These are phyloP conservation scores for Scleropages formosus DNA, from an alignment of 2,797 vertebrate species.

Conservation along the genomic window DNA sequence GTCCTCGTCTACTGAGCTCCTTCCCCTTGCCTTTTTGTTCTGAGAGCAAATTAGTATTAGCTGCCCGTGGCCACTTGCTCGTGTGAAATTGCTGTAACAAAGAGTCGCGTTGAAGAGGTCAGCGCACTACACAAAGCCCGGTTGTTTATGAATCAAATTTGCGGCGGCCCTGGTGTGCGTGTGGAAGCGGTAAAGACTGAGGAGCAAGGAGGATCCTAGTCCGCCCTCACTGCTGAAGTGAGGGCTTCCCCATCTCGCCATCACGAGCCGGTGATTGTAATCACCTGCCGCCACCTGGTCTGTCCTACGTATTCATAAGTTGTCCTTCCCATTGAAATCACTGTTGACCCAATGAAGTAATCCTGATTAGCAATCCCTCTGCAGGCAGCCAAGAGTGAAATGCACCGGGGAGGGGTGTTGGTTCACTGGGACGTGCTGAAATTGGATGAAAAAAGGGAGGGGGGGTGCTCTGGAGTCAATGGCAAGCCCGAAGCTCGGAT, in stretches of 20 bases:
- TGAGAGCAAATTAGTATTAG: background rate
- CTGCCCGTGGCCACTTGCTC: background rate
- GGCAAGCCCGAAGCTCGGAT: conserved; percentile 38
- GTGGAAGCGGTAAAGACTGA: too few species aligned
- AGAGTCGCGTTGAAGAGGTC: background rate
- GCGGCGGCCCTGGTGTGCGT: too few species aligned
- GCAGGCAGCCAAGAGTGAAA: conserved; percentile 87
- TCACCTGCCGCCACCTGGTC: conserved; percentile 79
- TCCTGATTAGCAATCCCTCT: conserved; percentile 87
- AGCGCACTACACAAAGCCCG: background rate
- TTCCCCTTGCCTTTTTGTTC: background rate
- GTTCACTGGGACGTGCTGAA: conserved; percentile 69
- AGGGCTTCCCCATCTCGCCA: conserved; percentile 45
- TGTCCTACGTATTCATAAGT: conserved; percentile 77
- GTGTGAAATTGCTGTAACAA: background rate
- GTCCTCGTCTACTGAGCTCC: background rate
- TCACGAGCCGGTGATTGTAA: conserved; percentile 83
- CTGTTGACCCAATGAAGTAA: conserved; percentile 89
- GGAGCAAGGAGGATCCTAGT: too few species aligned
- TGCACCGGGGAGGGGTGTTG: conserved; percentile 73
- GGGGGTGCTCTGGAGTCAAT: conserved; percentile 46
- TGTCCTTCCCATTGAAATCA: conserved; percentile 85
- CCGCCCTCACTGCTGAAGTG: too few species aligned
- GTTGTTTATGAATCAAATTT: too few species aligned
- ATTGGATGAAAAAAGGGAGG: conserved; percentile 60